Base-by-base conservation (phyloP, 2,113 vertebrate genomes). In the Entomyzon cyanotis region DNA sequence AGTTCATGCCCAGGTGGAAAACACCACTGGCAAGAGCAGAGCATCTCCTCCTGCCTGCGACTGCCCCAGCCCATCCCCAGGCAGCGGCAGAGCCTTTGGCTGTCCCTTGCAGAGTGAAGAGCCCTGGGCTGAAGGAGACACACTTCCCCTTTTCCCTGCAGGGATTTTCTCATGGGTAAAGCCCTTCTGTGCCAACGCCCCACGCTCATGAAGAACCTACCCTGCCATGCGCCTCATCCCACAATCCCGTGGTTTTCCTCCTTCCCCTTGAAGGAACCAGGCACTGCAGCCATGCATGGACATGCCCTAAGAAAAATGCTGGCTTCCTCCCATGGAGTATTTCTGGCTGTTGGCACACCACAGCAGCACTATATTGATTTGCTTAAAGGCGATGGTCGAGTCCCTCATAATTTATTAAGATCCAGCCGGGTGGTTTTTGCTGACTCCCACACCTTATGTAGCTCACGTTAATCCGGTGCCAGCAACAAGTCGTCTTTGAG, bases 381-480 rank as follows among this genome's bases (percentile, higher is more conserved):
- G 23, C 85, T 97, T 62, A 37, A 89, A 95, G 83, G 68, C 47
- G 13, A 55, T 0, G 7, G 41, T 47, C 3, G 2, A 68, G 74
- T 79, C 77, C 74, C 78, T 94, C 86, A 67, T 86, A 33, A 94
- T 92, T 94, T 92, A 96, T 93, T 95, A 75, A 95, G 89, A 52
- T 78, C 13, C 47, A 74, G 63, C 14, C 0, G 10, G n/a, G 42
- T 63, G 53, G 50, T 78, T 87, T 96, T 84, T 95, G 88, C 91
- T 91, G 84, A 90, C 84, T 90, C 68, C 82, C 77, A 68, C 44
- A 31, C 70, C 89, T 92, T 28, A n/a, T 55, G 69, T 10, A 2
- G 35, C 59, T 93, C 56, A 18, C 35, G 12, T 59, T 30, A 84
- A 74, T 20, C 2, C 0, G 1, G 25, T 93, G 85, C 92, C 95